A percentile compares a stretch with the other conserved stretches of the same genome.
Evolutionary conservation across 2,797 vertebrate genomes (phyloP).

Genomic region (Hydrocynus forskahlii): DNA sequence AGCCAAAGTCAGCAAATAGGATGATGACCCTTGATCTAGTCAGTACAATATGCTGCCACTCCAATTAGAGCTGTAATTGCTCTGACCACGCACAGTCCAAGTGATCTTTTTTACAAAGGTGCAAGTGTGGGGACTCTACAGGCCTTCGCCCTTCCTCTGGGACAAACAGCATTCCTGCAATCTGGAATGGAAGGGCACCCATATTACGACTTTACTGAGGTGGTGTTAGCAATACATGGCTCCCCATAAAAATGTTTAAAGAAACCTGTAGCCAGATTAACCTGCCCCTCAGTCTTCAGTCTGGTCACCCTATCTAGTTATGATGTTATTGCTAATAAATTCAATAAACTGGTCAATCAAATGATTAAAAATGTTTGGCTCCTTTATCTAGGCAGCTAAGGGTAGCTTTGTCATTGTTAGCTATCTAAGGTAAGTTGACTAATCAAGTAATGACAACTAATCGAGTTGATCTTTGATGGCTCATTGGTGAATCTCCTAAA

Average conservation of each 20-base stretch:
- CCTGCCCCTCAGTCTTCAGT: conserved; percentile 47
- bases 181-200: conserved; percentile 42
- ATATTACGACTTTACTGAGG: not conserved
- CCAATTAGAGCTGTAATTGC: conserved; percentile 56
- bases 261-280: conserved; percentile 54
- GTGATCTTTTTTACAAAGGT: conserved; percentile 47
- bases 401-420: not conserved
- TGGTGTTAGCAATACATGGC: conserved; percentile 23
- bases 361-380: no score
- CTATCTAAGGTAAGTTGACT: not conserved
- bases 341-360: no score
- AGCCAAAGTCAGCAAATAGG: conserved; percentile 67
- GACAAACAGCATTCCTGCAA: conserved; percentile 22
- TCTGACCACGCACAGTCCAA: conserved; percentile 63
- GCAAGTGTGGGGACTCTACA: conserved; percentile 51
- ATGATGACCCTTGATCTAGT: conserved; percentile 60
- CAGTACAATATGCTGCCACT: conserved; percentile 46
- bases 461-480: no score
- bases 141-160: conserved; percentile 50
- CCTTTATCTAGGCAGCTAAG: no score
- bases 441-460: not conserved
- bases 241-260: conserved; percentile 51
- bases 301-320: conserved; percentile 24
- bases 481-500: no score
- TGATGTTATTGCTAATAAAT: no score